A percentile compares a stretch with the other conserved stretches of the same genome.
phyloP scores from a whole-genome alignment of 2,113 vertebrate species.

The Callaeas wilsoni region DNA sequence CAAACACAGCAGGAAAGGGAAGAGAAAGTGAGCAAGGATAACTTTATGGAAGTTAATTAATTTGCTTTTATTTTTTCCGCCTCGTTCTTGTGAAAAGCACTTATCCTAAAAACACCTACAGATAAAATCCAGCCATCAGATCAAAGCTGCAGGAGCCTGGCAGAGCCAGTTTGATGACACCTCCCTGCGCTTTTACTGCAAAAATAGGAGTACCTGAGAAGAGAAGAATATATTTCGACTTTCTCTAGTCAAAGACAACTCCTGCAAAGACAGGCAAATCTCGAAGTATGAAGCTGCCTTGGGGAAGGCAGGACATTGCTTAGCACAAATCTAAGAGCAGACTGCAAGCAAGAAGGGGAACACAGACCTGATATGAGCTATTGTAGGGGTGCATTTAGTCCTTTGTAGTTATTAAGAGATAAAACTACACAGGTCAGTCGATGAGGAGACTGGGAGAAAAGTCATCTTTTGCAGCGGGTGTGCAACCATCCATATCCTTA shows the following conservation, averaged over 20 bases:
- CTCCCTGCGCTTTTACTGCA: not conserved
- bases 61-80: not conserved
- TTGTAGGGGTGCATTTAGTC: not conserved
- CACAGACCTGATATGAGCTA: rapidly evolving
- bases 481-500: not conserved
- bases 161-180: not conserved
- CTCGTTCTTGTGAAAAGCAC: not conserved
- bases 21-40: not conserved
- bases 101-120: not conserved
- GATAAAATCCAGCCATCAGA: not conserved
- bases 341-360: not conserved
- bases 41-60: not conserved
- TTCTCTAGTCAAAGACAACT: not conserved
- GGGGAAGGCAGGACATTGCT: not conserved
- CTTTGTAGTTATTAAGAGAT: not conserved
- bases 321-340: not conserved
- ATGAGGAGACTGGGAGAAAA: not conserved
- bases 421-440: not conserved
- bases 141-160: not conserved
- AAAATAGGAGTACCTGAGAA: not conserved
- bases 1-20: not conserved
- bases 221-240: not conserved
- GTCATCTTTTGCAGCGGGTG: not conserved
- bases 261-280: not conserved
- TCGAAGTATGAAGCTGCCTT: not conserved